Conservation (phyloP, 2,888 invertebrate genomes). For the Morpho helenor region DNA sequence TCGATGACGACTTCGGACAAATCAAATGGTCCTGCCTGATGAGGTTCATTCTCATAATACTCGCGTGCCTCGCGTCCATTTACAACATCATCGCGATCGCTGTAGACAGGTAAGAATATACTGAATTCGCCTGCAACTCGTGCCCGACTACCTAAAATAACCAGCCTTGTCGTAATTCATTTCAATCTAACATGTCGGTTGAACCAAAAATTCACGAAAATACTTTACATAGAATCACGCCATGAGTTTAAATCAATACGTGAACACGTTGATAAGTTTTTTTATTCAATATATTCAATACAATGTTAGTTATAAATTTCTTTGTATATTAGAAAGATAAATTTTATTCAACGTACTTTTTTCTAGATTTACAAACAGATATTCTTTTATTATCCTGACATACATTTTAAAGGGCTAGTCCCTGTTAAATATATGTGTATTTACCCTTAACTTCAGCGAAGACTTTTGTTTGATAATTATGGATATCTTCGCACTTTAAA, state of each 20-base stretch:
- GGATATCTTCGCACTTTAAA: too few species aligned
- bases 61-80: slow-evolving; percentile 89
- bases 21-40: slow-evolving; percentile 83
- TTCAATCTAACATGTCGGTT: not conserved
- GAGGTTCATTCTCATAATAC: slow-evolving; percentile 85
- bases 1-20: slow-evolving; percentile 79
- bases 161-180: not conserved
- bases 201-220: slow-evolving; percentile 2
- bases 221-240: slow-evolving; percentile 3
- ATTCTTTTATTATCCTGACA: too few species aligned
- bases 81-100: slow-evolving; percentile 89
- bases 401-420: too few species aligned
- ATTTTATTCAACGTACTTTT: too few species aligned
- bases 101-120: slow-evolving; percentile 79
- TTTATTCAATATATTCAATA: too few species aligned
- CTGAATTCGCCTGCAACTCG: slow-evolving; percentile 5
- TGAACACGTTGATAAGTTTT: too few species aligned
- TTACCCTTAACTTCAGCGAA: too few species aligned
- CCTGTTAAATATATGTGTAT: too few species aligned
- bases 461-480: too few species aligned
- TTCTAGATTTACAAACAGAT: too few species aligned
- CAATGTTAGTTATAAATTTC: too few species aligned
- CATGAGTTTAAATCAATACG: slow-evolving; percentile 2
- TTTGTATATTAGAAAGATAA: too few species aligned
- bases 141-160: not conserved